Evolutionary conservation across 2,113 vertebrate species (phyloP), one percentile per base, ranked within the genome.

Genomic region (Sisor rabdophorus): DNA sequence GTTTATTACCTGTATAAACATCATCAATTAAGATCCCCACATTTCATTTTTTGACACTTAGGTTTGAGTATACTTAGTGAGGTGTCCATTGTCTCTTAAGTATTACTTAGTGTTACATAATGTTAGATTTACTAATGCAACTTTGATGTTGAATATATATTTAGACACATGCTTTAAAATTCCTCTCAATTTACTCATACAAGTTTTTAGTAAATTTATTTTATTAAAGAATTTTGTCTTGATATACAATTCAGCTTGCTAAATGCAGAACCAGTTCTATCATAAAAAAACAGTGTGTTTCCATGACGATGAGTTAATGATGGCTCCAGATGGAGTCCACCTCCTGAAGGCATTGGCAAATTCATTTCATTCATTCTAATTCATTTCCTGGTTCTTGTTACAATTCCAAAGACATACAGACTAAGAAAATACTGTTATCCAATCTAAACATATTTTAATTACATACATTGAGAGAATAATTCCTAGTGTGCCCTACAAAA

Each of bases 291-390:
- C 75, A 73, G 70, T 78, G 77, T 77, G 81, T 82, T 82, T 59
- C 81, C 73, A 77, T 82, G 70, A 78, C 40, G 69, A 82, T 82
- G 32, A 64, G 48, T 69, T 65, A 76, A 79, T 48, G 55, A 58
- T 76, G 52, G 55, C 73, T 71, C 78, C 64, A 76, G 56, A 79
- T 79, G 69, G 75, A 70, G 53, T 73, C 71, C 36, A 79, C 69
- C 20, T 63, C 53, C 69, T 69, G 60, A 77, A 79, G 77, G 77
- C 73, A 77, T 76, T 79, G 69, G 72, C 69, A 63, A 70, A 69
- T 76, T 55, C n/a, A 60, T 73, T 59, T 72, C 76, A 74, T 69
- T 76, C 71, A 64, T 71, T 74, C 74, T 55, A 36, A 74, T 74
- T 74, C 72, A 76, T 73, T 53, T 67, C 68, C 47, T 30, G 61